Evolutionary conservation across 2,113 vertebrate genomes (phyloP), one percentile per base, ranked within the genome.

Genomic region (Cyanistes caeruleus): DNA sequence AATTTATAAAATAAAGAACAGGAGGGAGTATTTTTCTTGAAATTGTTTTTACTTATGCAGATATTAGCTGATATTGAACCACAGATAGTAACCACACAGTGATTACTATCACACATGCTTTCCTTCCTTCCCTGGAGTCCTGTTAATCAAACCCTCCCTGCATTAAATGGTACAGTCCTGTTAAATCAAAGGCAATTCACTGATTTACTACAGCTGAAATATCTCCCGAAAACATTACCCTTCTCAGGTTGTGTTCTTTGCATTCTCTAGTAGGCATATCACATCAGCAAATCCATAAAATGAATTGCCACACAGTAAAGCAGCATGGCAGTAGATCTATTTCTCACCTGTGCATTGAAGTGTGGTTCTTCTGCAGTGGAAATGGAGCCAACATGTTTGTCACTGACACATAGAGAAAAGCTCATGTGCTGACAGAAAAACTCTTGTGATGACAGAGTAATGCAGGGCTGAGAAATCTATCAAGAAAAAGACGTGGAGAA

Each of bases 381-480:
- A 53, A 73, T 30, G 48, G 6, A 58, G 22, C 39, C 58, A 82
- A 39, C 3, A 11, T 13, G 39, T 75, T 96, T 78, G 52, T 76
- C 53, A 76, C 22, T 64, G 62, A 60, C 84, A 64, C 0, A 0
- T 4, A 63, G 35, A 75, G 17, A 41, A 89, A 87, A 78, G 23
- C 19, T 68, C 33, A 67, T 59, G 37, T 65, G 19, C 31, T 81
- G 80, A 59, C 19, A 78, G 33, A 74, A 86, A 77, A 91, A 19
- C 18, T 52, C 24, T 67, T 70, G 37, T 51, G 41, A 41, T 75
- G 77, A 63, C 41, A 78, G 21, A 78, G 37, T 52, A 88, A 87
- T 59, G 65, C 84, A 72, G 23, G 27, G 11, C 30, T 91, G 27
- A 96, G 64, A 91, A 93, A 94, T 52, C 10, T 56, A 19, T 75